Evolutionary conservation across 1,140 invertebrate genomes (phyloP), one percentile per base, ranked within the genome.

Genomic region (Holcopasites calliopsidis): DNA sequence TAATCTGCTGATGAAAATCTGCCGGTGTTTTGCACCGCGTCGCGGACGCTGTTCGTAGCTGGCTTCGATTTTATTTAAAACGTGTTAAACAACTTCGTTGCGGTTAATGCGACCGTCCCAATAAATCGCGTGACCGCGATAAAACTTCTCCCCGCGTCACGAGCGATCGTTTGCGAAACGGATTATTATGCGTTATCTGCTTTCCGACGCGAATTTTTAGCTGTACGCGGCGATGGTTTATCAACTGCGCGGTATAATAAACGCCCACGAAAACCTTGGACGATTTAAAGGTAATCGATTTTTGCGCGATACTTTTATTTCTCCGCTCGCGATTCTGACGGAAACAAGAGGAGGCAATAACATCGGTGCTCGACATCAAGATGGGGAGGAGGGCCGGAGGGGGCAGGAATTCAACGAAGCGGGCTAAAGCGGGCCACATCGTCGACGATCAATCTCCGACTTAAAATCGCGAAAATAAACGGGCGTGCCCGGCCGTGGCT

Each of bases 401-500:
- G 83, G 82, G 80, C 73, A 82, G 54, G 71, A 77, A 87, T 74
- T 84, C 76, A 68, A 64, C 72, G 76, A 72, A 83, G 50, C 69
- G 71, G 77, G 70, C 75, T 75, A 81, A 47, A 47, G 16, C 57
- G 38, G 60, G 60, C 28, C 73, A 66, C 64, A 70, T 72, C 77
- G 76, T 66, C 52, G 80, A 4, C 83, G 74, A 87, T 87, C 75
- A 83, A 87, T 86, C 81, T 80, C 77, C 54, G 64, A 52, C 66
- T 82, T 86, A 80, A 83, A 87, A 87, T 87, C 78, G 78, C 68
- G 75, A 78, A 86, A 86, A 84, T 85, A 86, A 85, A 83, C 79
- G 76, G 79, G 57, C 66, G 71, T 60, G 68, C 47, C 40, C 49
- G 62, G 6, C 55, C 54, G 66, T 65, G 57, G 28, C 65, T 66